A percentile compares a stretch with the other conserved stretches of the same genome.
phyloP scores from a whole-genome alignment of 1,140 invertebrate genomes.

The Ptiloglossa arizonensis region DNA sequence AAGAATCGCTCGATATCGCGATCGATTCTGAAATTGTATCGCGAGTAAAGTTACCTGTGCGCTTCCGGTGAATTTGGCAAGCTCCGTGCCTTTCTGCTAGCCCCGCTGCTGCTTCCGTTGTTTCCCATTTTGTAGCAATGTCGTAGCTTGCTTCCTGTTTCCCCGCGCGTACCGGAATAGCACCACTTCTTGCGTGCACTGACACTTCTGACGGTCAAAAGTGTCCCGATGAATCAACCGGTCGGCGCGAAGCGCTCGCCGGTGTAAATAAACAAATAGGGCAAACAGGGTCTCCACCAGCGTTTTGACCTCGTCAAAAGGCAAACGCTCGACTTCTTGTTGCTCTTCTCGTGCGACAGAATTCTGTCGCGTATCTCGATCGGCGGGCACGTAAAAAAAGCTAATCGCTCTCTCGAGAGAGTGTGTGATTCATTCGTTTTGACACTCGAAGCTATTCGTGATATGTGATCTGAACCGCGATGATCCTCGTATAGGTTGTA shows the following conservation, averaged over 20 bases:
- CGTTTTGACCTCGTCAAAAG: neutral
- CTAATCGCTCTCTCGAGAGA: neutral
- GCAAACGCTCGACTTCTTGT: too few species aligned
- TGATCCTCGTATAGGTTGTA: neutral
- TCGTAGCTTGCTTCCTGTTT: neutral
- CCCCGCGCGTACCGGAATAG: constrained; percentile 23
- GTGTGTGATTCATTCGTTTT: neutral
- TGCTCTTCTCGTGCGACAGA: neutral
- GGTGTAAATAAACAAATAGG: constrained; percentile 42
- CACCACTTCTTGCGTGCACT: constrained; percentile 22
- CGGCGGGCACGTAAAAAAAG: neutral
- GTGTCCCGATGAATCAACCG: constrained; percentile 50
- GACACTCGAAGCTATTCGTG: neutral
- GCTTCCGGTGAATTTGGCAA: constrained; percentile 86
- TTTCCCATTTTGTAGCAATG: constrained; percentile 82
- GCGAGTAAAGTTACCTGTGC: constrained; percentile 79
- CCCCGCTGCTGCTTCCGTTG: constrained; percentile 71
- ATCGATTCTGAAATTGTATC: neutral
- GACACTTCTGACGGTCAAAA: constrained; percentile 47
- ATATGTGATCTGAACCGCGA: neutral
- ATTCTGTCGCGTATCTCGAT: neutral
- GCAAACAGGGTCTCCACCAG: neutral
- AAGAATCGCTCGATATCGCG: neutral
- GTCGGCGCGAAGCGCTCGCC: constrained; percentile 28
- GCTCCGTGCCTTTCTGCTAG: constrained; percentile 84